These are phyloP conservation scores for Carcharodon carcharias DNA, from an alignment of 2,797 vertebrate genomes.

Conservation along the genomic window DNA sequence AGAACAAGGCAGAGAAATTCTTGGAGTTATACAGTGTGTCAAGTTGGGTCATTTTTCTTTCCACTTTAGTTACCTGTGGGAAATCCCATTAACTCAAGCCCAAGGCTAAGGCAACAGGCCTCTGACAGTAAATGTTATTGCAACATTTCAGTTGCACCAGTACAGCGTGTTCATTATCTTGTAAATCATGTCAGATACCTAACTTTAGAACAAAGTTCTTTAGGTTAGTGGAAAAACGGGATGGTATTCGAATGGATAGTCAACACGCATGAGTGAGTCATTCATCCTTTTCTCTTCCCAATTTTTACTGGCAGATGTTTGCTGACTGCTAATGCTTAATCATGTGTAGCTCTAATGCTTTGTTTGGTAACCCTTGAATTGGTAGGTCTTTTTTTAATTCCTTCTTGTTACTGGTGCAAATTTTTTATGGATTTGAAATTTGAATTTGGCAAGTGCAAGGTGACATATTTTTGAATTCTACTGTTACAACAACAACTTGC, in stretches of 20 bases:
- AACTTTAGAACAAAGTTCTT: not conserved
- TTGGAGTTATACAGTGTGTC: not conserved
- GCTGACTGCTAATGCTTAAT: not conserved
- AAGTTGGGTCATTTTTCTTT: not conserved
- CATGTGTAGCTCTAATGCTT: too few species aligned
- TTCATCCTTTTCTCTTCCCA: not conserved
- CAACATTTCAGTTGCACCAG: not conserved
- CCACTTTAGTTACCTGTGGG: not conserved
- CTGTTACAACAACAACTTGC: not conserved
- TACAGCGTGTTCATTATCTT: not conserved
- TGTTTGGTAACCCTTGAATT: not conserved
- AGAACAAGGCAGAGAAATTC: not conserved
- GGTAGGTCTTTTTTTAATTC: not conserved
- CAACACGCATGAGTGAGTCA: not conserved
- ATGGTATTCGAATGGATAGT: not conserved
- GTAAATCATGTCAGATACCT: not conserved
- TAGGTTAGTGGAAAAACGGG: not conserved
- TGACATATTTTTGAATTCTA: not conserved
- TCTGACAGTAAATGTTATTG: not conserved
- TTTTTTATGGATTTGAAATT: not conserved
- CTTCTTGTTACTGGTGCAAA: not conserved
- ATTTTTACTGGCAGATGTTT: not conserved
- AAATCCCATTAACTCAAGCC: not conserved
- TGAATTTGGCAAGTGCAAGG: not conserved
- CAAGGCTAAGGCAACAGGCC: not conserved